phyloP scores from a whole-genome alignment of 2,888 invertebrate species.

The Candidula unifasciata region DNA sequence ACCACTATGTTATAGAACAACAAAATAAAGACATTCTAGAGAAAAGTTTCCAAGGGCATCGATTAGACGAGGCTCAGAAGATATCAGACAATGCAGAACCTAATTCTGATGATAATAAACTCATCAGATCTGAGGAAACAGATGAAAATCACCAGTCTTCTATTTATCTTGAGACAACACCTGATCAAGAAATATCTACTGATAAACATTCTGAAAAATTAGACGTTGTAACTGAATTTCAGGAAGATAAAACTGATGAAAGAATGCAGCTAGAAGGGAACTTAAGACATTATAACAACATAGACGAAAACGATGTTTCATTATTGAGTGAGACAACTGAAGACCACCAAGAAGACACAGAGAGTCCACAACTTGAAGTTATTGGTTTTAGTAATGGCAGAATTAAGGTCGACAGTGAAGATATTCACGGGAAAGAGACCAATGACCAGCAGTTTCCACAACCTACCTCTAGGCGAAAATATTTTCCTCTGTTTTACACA shows the following conservation, averaged over 20 bases:
- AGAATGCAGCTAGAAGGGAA: background rate
- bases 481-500: slow-evolving; percentile 47
- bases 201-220: background rate
- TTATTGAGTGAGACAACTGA: background rate
- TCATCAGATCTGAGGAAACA: too few species aligned
- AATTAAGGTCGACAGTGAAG: background rate
- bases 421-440: background rate
- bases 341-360: background rate
- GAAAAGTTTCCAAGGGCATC: background rate
- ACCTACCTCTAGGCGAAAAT: slow-evolving; percentile 19
- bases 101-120: background rate
- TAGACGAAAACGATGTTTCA: background rate
- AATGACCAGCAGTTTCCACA: slow-evolving; percentile 6
- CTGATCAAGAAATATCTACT: background rate
- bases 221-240: slow-evolving; percentile 1
- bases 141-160: background rate
- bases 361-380: slow-evolving; percentile 2
- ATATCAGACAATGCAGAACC: background rate
- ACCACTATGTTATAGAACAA: background rate
- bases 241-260: background rate
- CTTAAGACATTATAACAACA: too few species aligned
- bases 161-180: background rate
- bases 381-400: background rate
- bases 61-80: background rate
- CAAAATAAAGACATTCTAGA: background rate